phyloP scores from a whole-genome alignment of 2,113 vertebrate genomes.

The Triplophysa siluroides region DNA sequence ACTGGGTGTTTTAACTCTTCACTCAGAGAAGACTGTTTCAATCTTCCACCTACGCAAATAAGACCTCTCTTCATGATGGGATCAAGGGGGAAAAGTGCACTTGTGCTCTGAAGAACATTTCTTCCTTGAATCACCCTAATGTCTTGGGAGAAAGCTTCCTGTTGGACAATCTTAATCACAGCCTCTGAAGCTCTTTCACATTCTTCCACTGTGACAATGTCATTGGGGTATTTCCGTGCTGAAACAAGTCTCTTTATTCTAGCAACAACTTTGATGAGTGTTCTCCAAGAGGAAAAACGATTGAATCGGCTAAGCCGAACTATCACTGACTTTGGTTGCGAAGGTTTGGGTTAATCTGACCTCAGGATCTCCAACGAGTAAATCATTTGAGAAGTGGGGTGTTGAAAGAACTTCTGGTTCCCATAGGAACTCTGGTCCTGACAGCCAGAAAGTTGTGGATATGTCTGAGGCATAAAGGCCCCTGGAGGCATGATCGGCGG shows the following conservation, averaged over 20 bases:
- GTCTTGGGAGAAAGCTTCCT: not conserved
- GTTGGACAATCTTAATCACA: not conserved
- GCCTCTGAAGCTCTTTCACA: not conserved
- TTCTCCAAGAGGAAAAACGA: too few species aligned
- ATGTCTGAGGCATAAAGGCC: conserved; percentile 24
- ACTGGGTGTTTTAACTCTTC: conserved; percentile 18
- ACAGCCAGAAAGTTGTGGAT: conserved; percentile 23
- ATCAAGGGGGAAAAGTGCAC: conserved; percentile 30
- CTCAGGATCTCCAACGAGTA: too few species aligned
- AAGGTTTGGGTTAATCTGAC: too few species aligned
- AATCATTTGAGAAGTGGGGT: too few species aligned
- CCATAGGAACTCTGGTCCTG: not conserved
- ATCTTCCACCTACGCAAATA: not conserved
- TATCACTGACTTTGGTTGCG: too few species aligned
- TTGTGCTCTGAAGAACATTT: not conserved
- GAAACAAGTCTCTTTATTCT: not conserved
- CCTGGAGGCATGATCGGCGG: not conserved
- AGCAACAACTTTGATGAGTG: too few species aligned
- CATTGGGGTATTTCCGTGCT: too few species aligned
- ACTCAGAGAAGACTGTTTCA: not conserved
- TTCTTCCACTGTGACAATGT: not conserved
- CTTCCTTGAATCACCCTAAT: not conserved
- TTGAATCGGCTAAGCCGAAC: too few species aligned
- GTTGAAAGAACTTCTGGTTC: too few species aligned
- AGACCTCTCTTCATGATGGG: conserved; percentile 2